Percentiles rank a stretch among this genome's conserved stretches.
Evolutionary conservation across 2,888 invertebrate genomes (phyloP).

Genomic region (Andrena bucephala): DNA sequence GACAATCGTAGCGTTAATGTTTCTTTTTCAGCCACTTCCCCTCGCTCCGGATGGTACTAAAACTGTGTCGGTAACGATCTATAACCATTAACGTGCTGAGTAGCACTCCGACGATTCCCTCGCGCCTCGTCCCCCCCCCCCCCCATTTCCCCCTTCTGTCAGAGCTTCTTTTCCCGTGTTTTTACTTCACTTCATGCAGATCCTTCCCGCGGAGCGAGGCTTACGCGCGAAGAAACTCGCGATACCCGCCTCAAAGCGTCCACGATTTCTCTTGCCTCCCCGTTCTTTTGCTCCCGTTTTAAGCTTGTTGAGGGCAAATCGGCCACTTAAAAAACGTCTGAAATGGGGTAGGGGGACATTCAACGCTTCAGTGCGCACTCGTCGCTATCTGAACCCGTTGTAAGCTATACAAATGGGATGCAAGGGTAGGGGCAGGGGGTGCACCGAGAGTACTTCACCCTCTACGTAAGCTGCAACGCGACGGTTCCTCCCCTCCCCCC

Average conservation of each 20-base stretch:
- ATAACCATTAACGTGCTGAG: slow-evolving; percentile 66
- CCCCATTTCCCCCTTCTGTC: neutral
- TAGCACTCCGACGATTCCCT: slow-evolving; percentile 45
- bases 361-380: slow-evolving; percentile 49
- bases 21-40: slow-evolving; percentile 56
- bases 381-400: slow-evolving; percentile 75
- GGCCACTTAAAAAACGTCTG: slow-evolving; percentile 60
- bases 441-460: slow-evolving; percentile 54
- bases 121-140: slow-evolving; percentile 23
- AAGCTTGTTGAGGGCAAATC: slow-evolving; percentile 45
- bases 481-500: slow-evolving; percentile 40
- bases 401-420: slow-evolving; percentile 79
- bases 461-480: slow-evolving; percentile 51
- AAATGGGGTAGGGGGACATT: slow-evolving; percentile 48
- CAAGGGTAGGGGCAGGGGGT: slow-evolving; percentile 55
- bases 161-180: slow-evolving; percentile 11
- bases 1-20: slow-evolving; percentile 59
- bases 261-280: slow-evolving; percentile 5
- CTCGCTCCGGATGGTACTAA: slow-evolving; percentile 36
- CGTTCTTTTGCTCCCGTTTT: slow-evolving; percentile 22
- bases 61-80: slow-evolving; percentile 65
- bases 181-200: slow-evolving; percentile 28
- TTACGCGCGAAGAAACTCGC: slow-evolving; percentile 19
- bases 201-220: neutral
- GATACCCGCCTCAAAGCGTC: slow-evolving; percentile 14